Base-by-base conservation (phyloP, 2,888 invertebrate species). In the Eutolmus rufibarbis region DNA sequence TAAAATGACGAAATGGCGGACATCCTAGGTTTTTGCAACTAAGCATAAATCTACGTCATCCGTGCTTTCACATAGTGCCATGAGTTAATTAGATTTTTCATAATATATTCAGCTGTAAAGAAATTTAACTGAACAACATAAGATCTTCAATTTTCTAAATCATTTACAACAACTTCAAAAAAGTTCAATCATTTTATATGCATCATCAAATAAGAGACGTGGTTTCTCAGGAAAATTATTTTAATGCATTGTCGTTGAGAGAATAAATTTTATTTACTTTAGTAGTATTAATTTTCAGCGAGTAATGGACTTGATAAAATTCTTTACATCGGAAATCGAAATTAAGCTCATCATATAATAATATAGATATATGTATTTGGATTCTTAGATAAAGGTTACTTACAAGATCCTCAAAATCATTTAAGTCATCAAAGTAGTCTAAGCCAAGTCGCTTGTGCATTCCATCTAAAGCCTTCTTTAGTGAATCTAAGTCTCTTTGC, bases 371-470 rank as follows among this genome's bases (percentile, higher is more conserved):
- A 14, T 0, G 16, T 46, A 46, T 46, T 16, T 46, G 43, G 4
- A 34, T 34, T 34, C 34, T 34, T 34, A 34, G 7, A 0, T 34
- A 34, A 34, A 34, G 34, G 7, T 34, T n/a, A 88, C 90, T 91
- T 89, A 92, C 93, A 90, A 91, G 91, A 88, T 91, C 91, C 89
- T 92, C 91, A 86, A 92, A 91, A 86, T 92, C 91, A 43, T 89
- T 90, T n/a, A 92, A 88, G 34, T 92, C 92, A 66, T 93, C 92
- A 88, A 92, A 89, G 89, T 92, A 91, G 87, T 91, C 89, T 2
- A 92, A 89, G 87, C 92, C 92, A 89, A 93, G 88, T 31, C 91
- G 91, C 87, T 91, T 90, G 82, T 91, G 91, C 89, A 93, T 90
- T 81, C 88, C 91, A 16, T 90, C 91, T 77, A 93, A 89, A 51